Conservation (phyloP, 2,888 invertebrate genomes). For the Glaucopsyche alexis region DNA sequence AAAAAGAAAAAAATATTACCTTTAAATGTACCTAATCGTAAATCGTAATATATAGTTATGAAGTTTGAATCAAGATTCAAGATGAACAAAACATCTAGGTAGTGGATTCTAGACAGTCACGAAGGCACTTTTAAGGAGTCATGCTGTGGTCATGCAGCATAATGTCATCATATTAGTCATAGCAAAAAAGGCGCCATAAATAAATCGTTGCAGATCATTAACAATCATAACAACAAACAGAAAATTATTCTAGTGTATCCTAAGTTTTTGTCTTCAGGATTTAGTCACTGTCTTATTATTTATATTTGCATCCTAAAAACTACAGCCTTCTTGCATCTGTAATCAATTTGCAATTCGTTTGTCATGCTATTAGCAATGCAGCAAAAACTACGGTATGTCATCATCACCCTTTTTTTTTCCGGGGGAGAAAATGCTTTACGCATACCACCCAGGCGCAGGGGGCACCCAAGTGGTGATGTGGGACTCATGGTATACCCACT, state of each 20-base stretch:
- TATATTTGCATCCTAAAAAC: background rate
- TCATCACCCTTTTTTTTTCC: no score
- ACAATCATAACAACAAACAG: background rate
- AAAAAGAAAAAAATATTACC: no score
- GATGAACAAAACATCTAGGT: background rate
- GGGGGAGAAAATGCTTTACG: no score
- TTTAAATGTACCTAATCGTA: no score
- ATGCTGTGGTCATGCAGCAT: background rate
- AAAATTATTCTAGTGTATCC: background rate
- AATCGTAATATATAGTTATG: no score
- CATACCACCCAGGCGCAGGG: no score
- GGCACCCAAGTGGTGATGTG: no score
- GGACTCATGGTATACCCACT: no score
- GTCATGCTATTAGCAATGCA: background rate
- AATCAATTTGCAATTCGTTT: constrained; percentile 6
- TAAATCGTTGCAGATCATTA: background rate
- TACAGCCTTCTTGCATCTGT: background rate
- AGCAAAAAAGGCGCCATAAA: constrained; percentile 17
- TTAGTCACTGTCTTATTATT: background rate
- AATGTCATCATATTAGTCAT: constrained; percentile 11
- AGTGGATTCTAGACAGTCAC: background rate
- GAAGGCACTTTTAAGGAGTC: background rate
- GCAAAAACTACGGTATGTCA: background rate
- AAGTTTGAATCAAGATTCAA: background rate
- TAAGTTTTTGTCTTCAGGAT: background rate